Base-by-base conservation (phyloP, 2,797 vertebrate species). In the Australoheros facetus region DNA sequence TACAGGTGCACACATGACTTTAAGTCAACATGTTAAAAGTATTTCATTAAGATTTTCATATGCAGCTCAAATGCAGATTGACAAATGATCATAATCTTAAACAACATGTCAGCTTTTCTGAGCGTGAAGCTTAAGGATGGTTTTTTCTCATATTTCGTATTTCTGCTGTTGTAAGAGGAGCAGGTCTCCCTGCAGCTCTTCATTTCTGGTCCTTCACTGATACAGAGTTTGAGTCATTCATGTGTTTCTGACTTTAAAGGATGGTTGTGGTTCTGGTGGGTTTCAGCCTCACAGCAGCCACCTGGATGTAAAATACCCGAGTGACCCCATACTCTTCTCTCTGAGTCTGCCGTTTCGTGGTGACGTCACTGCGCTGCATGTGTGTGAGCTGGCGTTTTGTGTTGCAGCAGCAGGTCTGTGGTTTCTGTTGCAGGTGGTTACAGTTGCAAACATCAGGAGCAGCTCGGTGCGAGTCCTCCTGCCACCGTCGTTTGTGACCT, bases 401-500 rank as follows among this genome's bases (percentile, higher is more conserved):
- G 42, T 69, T 11, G 26, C 62, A 51, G 48, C 48, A 66, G 62
- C 17, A n/a, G 64, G 64, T 51, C 17, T 32, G 64, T 69, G 64
- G 73, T 39, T 56, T 55, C 23, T 56, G 53, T n/a, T 75, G 58
- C 73, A 64, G 73, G 34, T 45, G 16, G 16, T n/a, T 26, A 30
- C 74, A 66, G 74, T 59, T 76, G 75, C 60, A 13, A 76, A 60
- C 73, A 60, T 56, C 71, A 75, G 83, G 48, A 56, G 48, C 64
- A 69, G 45, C 64, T 53, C 6, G 11, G 64, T 30, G 60, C n/a
- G 6, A 70, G 19, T 37, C 48, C 1, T 77, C 55, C 75, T 1
- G 30, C 17, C n/a, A 30, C 42, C 14, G n/a, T 19, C 9, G 28
- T 74, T 59, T 37, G 56, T 51, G 64, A 53, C 64, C 64, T 30